phyloP scores from a whole-genome alignment of 2,113 vertebrate genomes.

The Ovibos moschatus region DNA sequence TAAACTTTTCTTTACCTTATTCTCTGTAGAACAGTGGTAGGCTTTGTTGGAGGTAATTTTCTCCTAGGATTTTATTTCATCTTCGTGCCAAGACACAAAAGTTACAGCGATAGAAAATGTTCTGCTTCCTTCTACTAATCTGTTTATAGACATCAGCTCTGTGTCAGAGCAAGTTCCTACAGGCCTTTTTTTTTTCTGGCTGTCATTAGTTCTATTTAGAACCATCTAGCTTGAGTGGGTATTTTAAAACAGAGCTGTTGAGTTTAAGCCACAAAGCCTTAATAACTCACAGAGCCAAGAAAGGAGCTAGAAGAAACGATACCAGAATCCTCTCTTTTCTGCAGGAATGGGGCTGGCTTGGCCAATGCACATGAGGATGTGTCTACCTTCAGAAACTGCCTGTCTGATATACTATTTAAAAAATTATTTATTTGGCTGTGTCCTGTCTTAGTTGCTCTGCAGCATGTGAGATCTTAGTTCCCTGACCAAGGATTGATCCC shows the following conservation, averaged over 20 bases:
- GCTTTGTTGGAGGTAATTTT: neutral
- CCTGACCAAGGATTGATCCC: neutral
- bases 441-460: neutral
- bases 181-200: constrained; percentile 59
- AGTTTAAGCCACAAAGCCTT: constrained; percentile 37
- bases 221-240: constrained; percentile 52
- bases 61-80: constrained; percentile 35
- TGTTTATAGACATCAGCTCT: constrained; percentile 70
- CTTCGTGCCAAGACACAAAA: constrained; percentile 29
- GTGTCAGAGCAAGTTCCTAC: constrained; percentile 70
- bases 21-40: neutral
- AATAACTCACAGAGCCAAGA: neutral
- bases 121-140: constrained; percentile 40
- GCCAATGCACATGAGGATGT: neutral
- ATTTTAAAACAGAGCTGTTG: constrained; percentile 67
- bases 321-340: neutral
- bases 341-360: neutral
- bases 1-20: neutral
- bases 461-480: neutral
- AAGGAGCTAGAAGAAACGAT: neutral
- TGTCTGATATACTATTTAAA: neutral
- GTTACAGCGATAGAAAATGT: neutral
- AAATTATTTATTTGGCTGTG: neutral
- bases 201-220: constrained; percentile 73
- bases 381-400: neutral